phyloP scores from a whole-genome alignment of 1,140 invertebrate species.

The Plodia interpunctella region DNA sequence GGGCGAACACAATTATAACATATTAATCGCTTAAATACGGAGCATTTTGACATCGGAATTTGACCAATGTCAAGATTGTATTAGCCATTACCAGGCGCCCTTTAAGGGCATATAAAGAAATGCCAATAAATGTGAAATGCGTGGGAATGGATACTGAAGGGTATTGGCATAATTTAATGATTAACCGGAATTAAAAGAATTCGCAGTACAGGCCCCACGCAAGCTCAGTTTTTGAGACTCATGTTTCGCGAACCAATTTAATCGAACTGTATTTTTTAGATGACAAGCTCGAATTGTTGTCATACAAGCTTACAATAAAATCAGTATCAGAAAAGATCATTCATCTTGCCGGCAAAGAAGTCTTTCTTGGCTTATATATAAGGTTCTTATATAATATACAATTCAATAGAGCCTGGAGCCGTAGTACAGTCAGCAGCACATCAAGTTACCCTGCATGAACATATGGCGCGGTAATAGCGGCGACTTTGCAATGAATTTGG shows the following conservation, averaged over 20 bases:
- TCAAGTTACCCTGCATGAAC: too few species aligned
- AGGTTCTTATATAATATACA: too few species aligned
- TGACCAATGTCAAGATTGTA: not conserved
- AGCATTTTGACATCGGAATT: not conserved
- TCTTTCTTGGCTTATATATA: too few species aligned
- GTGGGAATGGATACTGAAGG: conserved; percentile 2
- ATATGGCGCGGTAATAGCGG: too few species aligned
- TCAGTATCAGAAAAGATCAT: too few species aligned
- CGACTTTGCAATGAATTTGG: too few species aligned
- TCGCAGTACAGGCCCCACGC: not conserved
- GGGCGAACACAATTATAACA: not conserved
- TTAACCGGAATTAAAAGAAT: conserved; percentile 3
- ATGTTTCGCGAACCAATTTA: not conserved
- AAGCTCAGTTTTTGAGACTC: not conserved
- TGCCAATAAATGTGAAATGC: conserved; percentile 5
- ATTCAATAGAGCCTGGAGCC: too few species aligned
- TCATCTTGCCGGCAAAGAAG: too few species aligned
- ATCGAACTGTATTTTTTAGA: not conserved
- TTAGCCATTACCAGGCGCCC: not conserved
- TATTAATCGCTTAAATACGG: not conserved
- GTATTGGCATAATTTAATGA: conserved; percentile 13
- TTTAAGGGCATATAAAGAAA: not conserved
- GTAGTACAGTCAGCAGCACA: too few species aligned
- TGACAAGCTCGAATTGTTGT: not conserved
- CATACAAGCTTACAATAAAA: too few species aligned